Evolutionary conservation across 2,113 vertebrate species (phyloP), one percentile per base, ranked within the genome.

Genomic region (Lophius piscatorius): DNA sequence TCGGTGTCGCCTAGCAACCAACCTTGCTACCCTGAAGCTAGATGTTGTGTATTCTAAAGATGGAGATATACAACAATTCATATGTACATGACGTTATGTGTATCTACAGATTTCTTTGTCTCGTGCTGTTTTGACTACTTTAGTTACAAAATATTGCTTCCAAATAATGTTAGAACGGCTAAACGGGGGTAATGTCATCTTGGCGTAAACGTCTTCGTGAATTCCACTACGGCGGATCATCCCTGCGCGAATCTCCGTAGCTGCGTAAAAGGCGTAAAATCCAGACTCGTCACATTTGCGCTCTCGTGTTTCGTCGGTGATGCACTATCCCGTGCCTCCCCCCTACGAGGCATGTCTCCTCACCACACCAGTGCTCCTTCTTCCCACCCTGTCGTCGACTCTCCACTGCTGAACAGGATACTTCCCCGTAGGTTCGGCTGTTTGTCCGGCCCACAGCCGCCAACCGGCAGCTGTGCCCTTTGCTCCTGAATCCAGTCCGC

Each of bases 261-360:
- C 71, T 82, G 35, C 85, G 83, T 62, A 73, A 70, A 65, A 5
- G 39, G 42, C 82, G 83, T 81, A 83, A 63, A 65, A 40, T 24
- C 26, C 67, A 49, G 21, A 33, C 70, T 72, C 62, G 65, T 82
- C 82, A 68, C 31, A 72, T 78, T 55, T 61, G 74, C 40, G 44
- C 69, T 71, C 68, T 68, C 49, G 26, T 34, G 47, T 83, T 78
- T 70, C 76, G 74, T 76, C 66, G 58, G 77, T 70, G 73, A 86
- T 82, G 80, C 81, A 63, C 71, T 64, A 56, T 16, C 45, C 51
- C 24, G 47, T 71, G 74, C 60, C 66, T 45, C 14, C 51, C 75
- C 67, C 31, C 45, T 58, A 44, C 68, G 61, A 74, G 74, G 68
- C 71, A 75, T 78, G 87, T 78, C 52, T 68, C 61, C 64, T 56